Evolutionary conservation across 2,888 invertebrate species (phyloP).

Genomic region (Ophion ventricosus): DNA sequence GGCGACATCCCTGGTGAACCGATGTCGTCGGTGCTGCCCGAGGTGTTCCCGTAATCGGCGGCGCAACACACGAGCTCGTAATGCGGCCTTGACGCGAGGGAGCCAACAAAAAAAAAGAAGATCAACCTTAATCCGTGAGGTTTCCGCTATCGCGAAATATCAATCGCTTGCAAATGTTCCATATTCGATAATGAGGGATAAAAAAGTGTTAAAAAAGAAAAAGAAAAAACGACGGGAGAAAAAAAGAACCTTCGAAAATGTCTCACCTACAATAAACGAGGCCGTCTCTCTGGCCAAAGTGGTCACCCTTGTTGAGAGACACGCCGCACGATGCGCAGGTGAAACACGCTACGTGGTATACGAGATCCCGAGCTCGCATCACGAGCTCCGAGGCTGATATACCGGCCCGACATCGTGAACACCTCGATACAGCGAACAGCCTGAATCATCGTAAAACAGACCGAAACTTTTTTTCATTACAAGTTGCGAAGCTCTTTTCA

Average conservation of each 20-base stretch:
- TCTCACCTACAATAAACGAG: constrained; percentile 88
- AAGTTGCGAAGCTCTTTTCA: no score
- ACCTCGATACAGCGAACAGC: constrained; percentile 93
- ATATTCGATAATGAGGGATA: no score
- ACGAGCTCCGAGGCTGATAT: constrained; percentile 95
- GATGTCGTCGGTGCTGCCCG: constrained; percentile 86
- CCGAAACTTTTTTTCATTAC: neutral
- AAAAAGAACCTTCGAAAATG: constrained; percentile 7
- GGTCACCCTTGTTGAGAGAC: constrained; percentile 93
- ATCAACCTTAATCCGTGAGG: neutral
- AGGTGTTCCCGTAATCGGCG: constrained; percentile 85
- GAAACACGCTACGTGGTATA: constrained; percentile 96
- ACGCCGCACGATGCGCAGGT: constrained; percentile 93
- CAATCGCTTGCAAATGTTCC: neutral
- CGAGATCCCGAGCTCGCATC: constrained; percentile 94
- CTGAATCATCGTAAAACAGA: constrained; percentile 84
- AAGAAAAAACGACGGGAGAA: no score
- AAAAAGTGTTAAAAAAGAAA: no score
- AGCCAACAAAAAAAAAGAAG: neutral
- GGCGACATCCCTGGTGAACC: constrained; percentile 86
- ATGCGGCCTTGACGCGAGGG: constrained; percentile 84
- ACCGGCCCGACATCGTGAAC: constrained; percentile 93
- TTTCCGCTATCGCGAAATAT: neutral
- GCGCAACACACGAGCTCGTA: constrained; percentile 86
- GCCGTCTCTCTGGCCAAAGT: constrained; percentile 94